Evolutionary conservation across 2,888 invertebrate genomes (phyloP).

Genomic region (Stenurella melanura): DNA sequence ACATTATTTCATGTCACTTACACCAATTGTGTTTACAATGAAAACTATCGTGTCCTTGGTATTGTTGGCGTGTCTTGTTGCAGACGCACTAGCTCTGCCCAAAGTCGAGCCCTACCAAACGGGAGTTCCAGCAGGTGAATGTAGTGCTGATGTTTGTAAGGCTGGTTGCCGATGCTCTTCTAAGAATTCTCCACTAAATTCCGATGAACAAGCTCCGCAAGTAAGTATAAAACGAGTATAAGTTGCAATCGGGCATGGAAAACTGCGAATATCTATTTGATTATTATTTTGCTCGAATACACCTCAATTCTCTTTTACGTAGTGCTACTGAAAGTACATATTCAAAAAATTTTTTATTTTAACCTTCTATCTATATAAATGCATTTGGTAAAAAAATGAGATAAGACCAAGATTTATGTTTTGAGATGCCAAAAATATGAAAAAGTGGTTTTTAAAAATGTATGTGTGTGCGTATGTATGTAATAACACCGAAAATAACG

Average conservation of each 20-base stretch:
- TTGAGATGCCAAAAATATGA: no score
- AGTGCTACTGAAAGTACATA: no score
- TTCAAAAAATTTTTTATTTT: no score
- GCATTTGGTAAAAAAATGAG: no score
- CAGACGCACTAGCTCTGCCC: conserved; percentile 9
- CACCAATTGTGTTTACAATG: not conserved
- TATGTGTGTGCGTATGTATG: no score
- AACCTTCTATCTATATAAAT: no score
- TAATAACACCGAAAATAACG: no score
- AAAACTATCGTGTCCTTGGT: conserved; percentile 4
- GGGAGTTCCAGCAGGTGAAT: conserved; percentile 43
- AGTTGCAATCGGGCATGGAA: no score
- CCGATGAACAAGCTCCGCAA: conserved; percentile 40
- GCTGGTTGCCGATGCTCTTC: conserved; percentile 60
- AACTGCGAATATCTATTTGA: not conserved
- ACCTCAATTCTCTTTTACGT: no score
- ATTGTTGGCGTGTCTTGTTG: not conserved
- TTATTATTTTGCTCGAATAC: not conserved
- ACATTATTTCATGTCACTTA: not conserved
- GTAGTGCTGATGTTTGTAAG: conserved; percentile 47
- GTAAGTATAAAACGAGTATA: conserved; percentile 31
- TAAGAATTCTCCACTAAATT: conserved; percentile 45
- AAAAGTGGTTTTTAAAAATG: no score
- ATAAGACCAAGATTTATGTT: no score
- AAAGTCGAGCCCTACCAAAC: not conserved